These are phyloP conservation scores for Calyptomena viridis DNA, from an alignment of 2,113 vertebrate species.

Conservation along the genomic window DNA sequence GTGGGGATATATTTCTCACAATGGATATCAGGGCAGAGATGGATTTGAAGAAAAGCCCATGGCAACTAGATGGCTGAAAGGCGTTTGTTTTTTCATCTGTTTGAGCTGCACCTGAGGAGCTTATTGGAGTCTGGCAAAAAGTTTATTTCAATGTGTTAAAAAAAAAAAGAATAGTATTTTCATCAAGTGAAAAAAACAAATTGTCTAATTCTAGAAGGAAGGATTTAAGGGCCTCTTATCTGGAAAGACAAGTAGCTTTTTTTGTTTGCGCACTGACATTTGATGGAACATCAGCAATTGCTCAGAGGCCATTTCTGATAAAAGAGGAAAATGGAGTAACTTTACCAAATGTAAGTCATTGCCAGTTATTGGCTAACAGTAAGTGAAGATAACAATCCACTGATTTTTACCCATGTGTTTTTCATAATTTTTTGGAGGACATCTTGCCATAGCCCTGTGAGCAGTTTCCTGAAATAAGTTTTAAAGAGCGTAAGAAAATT, in stretches of 20 bases:
- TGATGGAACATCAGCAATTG: background rate
- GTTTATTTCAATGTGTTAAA: background rate
- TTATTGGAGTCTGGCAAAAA: background rate
- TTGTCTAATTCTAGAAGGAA: background rate
- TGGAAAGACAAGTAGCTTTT: background rate
- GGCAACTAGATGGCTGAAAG: background rate
- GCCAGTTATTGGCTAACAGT: background rate
- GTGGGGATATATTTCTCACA: background rate
- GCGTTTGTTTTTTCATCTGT: background rate
- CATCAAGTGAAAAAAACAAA: background rate
- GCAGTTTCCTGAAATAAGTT: background rate
- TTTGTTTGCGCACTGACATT: background rate
- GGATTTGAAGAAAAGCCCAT: background rate
- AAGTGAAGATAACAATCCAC: background rate
- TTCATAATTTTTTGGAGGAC: background rate
- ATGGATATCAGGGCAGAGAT: background rate
- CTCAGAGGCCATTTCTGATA: background rate
- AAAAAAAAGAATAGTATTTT: background rate
- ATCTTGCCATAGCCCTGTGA: background rate
- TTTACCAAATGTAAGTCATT: background rate
- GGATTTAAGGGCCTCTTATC: background rate
- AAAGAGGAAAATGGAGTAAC: background rate
- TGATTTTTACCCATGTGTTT: background rate
- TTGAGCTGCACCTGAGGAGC: background rate
- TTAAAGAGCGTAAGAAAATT: background rate